Evolutionary conservation across 2,797 vertebrate species (phyloP).

Genomic region (Dicrostonyx torquatus): DNA sequence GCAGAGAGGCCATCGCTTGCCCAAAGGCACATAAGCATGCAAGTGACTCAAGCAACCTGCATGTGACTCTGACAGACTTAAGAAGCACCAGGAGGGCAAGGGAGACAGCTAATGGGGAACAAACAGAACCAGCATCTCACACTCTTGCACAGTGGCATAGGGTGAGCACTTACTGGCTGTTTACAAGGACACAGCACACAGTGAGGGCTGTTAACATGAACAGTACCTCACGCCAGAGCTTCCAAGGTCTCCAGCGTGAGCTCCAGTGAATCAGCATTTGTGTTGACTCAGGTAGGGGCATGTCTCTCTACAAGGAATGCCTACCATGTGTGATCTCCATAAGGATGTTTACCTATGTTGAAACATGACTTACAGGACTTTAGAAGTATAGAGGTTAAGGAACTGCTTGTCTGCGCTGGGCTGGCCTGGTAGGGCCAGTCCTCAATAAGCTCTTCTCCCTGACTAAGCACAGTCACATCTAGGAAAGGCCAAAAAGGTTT

Average conservation of each 20-base stretch:
- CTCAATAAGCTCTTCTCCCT: background rate
- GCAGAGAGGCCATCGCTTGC: background rate
- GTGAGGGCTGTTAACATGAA: background rate
- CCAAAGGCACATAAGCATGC: background rate
- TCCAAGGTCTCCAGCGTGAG: background rate
- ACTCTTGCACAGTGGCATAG: background rate
- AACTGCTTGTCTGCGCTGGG: background rate
- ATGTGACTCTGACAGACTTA: background rate
- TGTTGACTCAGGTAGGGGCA: background rate
- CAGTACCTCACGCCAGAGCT: background rate
- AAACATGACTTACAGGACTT: background rate
- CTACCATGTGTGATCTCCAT: accelerated
- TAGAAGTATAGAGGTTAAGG: background rate
- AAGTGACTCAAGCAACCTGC: background rate
- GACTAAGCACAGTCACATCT: background rate
- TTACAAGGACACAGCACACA: background rate
- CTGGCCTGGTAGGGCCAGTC: background rate
- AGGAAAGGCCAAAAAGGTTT: background rate
- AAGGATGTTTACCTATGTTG: background rate
- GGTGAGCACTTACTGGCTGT: background rate
- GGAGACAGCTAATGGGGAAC: background rate
- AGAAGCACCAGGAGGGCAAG: background rate
- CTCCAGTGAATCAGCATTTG: background rate
- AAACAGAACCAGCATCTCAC: background rate
- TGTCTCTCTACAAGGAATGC: background rate